phyloP scores from a whole-genome alignment of 2,888 invertebrate genomes.

The Platypus cylindrus region DNA sequence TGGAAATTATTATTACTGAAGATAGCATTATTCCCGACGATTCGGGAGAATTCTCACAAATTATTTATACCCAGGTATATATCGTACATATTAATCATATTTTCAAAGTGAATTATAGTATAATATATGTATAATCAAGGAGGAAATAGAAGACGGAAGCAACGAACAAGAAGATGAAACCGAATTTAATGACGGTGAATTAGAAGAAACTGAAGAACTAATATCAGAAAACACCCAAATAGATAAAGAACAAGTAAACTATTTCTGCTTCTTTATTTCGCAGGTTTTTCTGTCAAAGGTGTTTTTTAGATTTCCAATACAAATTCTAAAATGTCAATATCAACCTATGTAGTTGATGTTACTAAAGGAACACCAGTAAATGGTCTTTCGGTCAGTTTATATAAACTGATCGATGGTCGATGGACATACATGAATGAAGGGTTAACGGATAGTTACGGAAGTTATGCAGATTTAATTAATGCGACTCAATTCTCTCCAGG shows the following conservation, averaged over 20 bases:
- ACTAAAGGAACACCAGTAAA: conserved; percentile 53
- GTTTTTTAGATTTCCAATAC: no score
- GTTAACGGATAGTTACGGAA: conserved; percentile 52
- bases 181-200: conserved; percentile 25
- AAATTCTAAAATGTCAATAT: no score
- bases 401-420: conserved; percentile 47
- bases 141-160: conserved; percentile 14
- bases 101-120: neutral
- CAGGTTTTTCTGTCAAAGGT: no score
- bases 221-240: no score
- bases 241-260: no score
- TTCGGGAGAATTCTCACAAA: no score
- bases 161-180: conserved; percentile 21
- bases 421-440: conserved; percentile 58
- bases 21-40: no score
- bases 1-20: no score
- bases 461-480: conserved; percentile 49
- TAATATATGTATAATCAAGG: no score
- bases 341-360: conserved; percentile 65
- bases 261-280: no score
- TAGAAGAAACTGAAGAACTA: conserved; percentile 17
- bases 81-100: no score
- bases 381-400: conserved; percentile 54
- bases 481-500: conserved; percentile 48
- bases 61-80: no score